phyloP scores from a whole-genome alignment of 2,797 vertebrate species.

The Cossypha heuglini region DNA sequence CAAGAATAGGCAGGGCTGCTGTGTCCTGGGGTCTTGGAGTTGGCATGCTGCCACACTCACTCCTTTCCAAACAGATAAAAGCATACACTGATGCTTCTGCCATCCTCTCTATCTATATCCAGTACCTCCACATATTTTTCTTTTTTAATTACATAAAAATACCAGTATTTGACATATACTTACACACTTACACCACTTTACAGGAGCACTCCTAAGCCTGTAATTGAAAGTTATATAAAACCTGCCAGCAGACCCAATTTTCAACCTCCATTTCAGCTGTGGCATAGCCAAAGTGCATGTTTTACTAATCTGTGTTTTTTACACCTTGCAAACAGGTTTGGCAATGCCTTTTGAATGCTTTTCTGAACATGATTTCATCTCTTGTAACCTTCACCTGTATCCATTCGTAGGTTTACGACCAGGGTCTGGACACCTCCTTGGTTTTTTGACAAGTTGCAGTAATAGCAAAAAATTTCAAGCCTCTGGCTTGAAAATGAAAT shows the following conservation, averaged over 20 bases:
- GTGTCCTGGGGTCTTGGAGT: neutral
- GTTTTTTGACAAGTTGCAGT: conserved; percentile 11
- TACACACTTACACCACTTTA: neutral
- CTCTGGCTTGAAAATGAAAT: conserved; percentile 19
- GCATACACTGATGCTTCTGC: neutral
- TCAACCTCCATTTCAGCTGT: neutral
- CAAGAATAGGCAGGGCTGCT: neutral
- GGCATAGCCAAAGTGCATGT: neutral
- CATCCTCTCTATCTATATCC: neutral
- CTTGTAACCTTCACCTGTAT: neutral
- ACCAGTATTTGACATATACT: neutral
- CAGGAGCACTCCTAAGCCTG: neutral
- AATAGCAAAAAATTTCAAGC: conserved; percentile 41
- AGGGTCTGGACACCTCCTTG: neutral
- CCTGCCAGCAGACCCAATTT: neutral
- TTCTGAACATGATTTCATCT: neutral
- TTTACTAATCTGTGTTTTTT: neutral
- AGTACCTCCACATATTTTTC: neutral
- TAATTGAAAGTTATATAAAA: neutral
- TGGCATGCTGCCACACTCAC: neutral
- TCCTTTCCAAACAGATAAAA: neutral
- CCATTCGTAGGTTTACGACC: neutral
- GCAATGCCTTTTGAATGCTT: neutral
- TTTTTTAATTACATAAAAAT: neutral
- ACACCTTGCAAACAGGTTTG: neutral